Evolutionary conservation across 2,797 vertebrate species (phyloP).

Genomic region (Pangasius mekongensis): DNA sequence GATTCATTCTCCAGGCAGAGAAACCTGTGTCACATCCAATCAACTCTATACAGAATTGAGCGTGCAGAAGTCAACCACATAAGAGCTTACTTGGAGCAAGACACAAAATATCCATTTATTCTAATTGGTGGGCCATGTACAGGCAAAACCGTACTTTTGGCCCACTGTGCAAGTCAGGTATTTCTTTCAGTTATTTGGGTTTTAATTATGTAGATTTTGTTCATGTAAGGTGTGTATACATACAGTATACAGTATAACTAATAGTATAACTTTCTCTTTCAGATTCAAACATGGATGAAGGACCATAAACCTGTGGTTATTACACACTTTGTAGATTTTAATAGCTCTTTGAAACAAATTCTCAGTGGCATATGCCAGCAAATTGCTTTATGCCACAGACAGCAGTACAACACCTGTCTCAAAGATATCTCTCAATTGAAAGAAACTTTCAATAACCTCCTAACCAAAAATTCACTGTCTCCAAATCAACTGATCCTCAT

Average conservation of each 20-base stretch:
- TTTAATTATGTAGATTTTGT: neutral
- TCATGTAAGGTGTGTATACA: neutral
- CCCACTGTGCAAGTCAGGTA: conserved; percentile 78
- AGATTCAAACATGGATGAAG: conserved; percentile 76
- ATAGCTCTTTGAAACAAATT: conserved; percentile 62
- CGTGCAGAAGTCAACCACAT: conserved; percentile 69
- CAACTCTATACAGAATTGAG: conserved; percentile 69
- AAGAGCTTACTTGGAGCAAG: conserved; percentile 68
- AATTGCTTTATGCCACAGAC: conserved; percentile 62
- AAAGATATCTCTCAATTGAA: conserved; percentile 61
- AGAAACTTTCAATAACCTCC: conserved; percentile 65
- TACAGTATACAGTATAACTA: neutral
- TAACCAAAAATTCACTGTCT: conserved; percentile 65
- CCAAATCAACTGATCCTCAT: conserved; percentile 71
- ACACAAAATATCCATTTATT: conserved; percentile 69
- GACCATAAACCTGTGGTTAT: conserved; percentile 71
- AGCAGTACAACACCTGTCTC: conserved; percentile 27
- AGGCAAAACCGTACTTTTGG: conserved; percentile 79
- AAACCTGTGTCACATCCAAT: conserved; percentile 67
- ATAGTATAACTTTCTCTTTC: conserved; percentile 44
- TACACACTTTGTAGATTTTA: conserved; percentile 65
- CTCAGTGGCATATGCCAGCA: conserved; percentile 72
- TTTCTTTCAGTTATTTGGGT: neutral
- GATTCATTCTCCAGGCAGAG: conserved; percentile 65
- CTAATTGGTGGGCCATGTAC: conserved; percentile 76